A percentile compares a stretch with the other conserved stretches of the same genome.
Conservation (phyloP, 2,888 invertebrate genomes). For the Macrosoma leucophasiata region DNA sequence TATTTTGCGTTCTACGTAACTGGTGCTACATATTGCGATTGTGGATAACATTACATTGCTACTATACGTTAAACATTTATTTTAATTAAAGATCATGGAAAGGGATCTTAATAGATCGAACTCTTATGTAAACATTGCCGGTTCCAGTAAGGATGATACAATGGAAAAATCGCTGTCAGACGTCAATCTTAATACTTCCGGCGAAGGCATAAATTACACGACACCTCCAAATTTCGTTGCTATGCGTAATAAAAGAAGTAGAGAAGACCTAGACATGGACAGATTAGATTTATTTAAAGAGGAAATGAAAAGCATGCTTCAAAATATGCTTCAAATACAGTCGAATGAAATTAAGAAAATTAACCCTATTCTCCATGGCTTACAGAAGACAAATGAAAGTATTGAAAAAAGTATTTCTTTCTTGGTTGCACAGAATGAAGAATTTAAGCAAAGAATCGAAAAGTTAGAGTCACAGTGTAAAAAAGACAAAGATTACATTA, state of each 20-base stretch:
- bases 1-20: too few relatives aligned
- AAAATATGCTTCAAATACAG: neutral
- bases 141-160: too few relatives aligned
- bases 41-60: too few relatives aligned
- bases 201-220: too few relatives aligned
- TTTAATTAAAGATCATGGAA: too few relatives aligned
- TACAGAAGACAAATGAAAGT: neutral
- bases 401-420: neutral
- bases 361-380: neutral
- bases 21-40: too few relatives aligned
- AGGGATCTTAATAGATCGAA: too few relatives aligned
- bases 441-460: neutral
- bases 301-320: neutral
- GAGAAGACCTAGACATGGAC: neutral
- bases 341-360: neutral
- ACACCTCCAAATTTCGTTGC: neutral
- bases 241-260: neutral
- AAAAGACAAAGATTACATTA: conserved; percentile 1
- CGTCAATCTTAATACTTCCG: too few relatives aligned
- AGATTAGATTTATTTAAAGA: neutral
- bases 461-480: conserved; percentile 1
- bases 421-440: conserved; percentile 1
- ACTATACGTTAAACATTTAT: too few relatives aligned
- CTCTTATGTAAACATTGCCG: too few relatives aligned
- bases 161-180: too few relatives aligned